Base-by-base conservation (phyloP, 1,140 invertebrate genomes). In the Meloidogyne exigua region DNA sequence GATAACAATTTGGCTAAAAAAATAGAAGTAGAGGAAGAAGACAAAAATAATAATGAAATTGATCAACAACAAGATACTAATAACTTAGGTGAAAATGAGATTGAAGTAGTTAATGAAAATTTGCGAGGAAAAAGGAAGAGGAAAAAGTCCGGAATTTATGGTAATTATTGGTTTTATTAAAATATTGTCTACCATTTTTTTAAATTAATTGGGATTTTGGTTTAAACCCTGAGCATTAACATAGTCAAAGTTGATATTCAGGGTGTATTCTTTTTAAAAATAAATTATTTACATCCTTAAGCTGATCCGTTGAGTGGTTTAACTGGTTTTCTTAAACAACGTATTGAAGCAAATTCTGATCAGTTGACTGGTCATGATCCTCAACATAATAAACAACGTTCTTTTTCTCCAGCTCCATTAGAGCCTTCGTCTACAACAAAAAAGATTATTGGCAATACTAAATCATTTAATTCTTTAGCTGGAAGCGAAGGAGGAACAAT, bases 21-120 rank as follows among this genome's bases (percentile, higher is more conserved):
- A 23, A 9, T 39, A 9, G 66, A 67, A 67, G 66, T 18, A 67
- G 25, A 67, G 15, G 66, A 67, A 67, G 66, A 67, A 67, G 65
- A 18, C 3, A 18, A 18, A 32, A 67, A 67, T n/a, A 18, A 42
- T 42, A 7, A 7, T 32, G 49, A n/a, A n/a, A 5, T 15, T 57
- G 18, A 49, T 0, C 12, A 18, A 18, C 49, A n/a, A 57, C 49
- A 57, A 57, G n/a, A 57, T 57, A 5, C 4, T 57, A n/a, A 57
- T n/a, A n/a, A 57, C n/a, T n/a, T n/a, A 18, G 3, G 1, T 49
- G 44, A 9, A 39, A 4, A 49, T 15, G 13, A 18, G 18, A 15
- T 18, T n/a, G 49, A n/a, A n/a, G 3, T 57, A n/a, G 5, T n/a
- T 57, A 57, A 57, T 57, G 49, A 57, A 57, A 57, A 57, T 57